These are phyloP conservation scores for Mus pahari DNA, from an alignment of 2,113 vertebrate genomes.

Conservation along the genomic window DNA sequence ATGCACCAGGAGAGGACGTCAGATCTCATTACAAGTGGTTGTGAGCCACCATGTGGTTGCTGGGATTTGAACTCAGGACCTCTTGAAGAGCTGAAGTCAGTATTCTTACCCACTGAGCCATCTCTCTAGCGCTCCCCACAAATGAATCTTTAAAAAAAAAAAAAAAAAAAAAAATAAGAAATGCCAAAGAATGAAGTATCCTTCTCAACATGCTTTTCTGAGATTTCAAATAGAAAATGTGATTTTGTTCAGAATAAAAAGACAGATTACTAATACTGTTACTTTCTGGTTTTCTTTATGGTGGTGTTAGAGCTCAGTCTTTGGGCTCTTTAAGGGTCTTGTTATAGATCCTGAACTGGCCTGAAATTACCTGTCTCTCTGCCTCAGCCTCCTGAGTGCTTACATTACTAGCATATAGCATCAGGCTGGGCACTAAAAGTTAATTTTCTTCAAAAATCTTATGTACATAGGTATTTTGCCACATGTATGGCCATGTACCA, in stretches of 20 bases:
- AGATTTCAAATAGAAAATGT: conserved; percentile 45
- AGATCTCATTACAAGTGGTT: no score
- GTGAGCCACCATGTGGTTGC: no score
- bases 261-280: background rate
- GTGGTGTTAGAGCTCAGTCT: background rate
- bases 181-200: background rate
- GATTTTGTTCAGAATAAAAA: conserved; percentile 52
- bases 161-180: background rate
- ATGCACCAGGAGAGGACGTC: no score
- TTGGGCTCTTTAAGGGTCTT: background rate
- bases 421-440: background rate
- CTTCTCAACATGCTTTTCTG: background rate
- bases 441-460: background rate
- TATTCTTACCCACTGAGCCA: no score
- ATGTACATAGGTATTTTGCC: background rate
- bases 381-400: background rate
- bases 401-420: background rate
- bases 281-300: background rate
- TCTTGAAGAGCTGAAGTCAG: no score
- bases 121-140: no score
- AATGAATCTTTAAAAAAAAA: no score
- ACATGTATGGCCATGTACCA: background rate
- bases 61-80: no score
- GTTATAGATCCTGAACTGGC: background rate
- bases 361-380: background rate